Base-by-base conservation (phyloP, 2,113 vertebrate species). In the Hydropotes inermis region DNA sequence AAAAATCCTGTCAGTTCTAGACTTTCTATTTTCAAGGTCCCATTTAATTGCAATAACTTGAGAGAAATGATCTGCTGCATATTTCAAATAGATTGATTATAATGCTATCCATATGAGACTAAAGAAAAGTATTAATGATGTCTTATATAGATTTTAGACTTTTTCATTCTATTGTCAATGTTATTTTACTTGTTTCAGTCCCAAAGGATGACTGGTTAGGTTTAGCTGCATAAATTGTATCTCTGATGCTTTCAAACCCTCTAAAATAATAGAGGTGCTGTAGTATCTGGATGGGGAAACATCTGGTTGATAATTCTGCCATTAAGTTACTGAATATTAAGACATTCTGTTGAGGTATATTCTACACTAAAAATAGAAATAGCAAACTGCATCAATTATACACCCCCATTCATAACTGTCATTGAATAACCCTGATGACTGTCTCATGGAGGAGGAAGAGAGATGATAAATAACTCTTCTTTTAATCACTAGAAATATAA, bases 241-340 rank as follows among this genome's bases (percentile, higher is more conserved):
- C 83, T 89, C 25, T 94, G 89, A 27, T 96, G 92, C 52, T 96
- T 79, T 82, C 86, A 47, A 87, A 82, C 92, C 3, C 89, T 97
- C 95, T 78, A 30, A 54, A 47, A 91, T 12, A 92, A 95, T 92
- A 60, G 61, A 96, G 27, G n/a, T 67, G 25, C 57, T 89, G 2
- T 50, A 82, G 70, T 55, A 87, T 55, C 25, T 36, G 30, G 28
- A 54, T 30, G 78, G 60, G 21, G 50, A 98, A 50, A 58, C 23
- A 97, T 89, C 39, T 96, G 43, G 61, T 43, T 79, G 67, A 97
- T 91, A 98, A 94, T 95, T 89, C 93, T 96, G 92, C 91, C 88
- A 92, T 76, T 89, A 84, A 97, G 93, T 97, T 96, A 87, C 97
- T 87, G 91, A 98, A 95, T 88, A 96, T 81, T 83, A 95, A 98